Base-by-base conservation (phyloP, 2,888 invertebrate genomes). In the Chromoteleia sp. region DNA sequence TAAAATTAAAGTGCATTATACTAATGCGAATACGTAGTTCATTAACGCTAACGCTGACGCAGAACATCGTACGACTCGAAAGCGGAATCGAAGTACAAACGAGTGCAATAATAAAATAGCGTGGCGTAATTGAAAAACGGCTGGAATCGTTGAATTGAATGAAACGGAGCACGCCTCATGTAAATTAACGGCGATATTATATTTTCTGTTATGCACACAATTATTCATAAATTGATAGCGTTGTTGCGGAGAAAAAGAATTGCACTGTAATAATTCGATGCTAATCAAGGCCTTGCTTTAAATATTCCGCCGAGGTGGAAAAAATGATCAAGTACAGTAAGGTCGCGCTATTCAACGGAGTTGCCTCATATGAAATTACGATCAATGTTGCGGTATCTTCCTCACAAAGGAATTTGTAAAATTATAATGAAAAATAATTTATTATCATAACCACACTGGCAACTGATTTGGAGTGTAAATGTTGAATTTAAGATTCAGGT, bases 141-240 rank as follows among this genome's bases (percentile, higher is more conserved):
- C 5, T 21, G 74, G 45, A 75, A 50, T 56, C 50, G 58, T 56
- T 74, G 74, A 74, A 67, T 67, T 67, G 67, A 67, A 67, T 50
- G 30, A 50, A 58, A 75, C 50, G 54, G 39, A 67, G 3, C 8
- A 8, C 19, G 45, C 17, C 17, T 56, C 58, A 74, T 65, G 74
- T 74, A 75, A 67, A 76, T 75, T 61, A 43, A 45, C 12, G 15
- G 41, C 48, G 41, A 50, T 58, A 65, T 65, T 67, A 29, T 71
- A 14, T 41, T 63, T 54, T 45, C 56, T 45, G 73, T 63, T 61
- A 74, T 63, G 25, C 63, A 50, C 39, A 67, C 67, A 54, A 68
- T 68, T 68, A 76, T 76, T 76, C 61, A 76, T 68, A 68, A 68
- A 68, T 76, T 76, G 76, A 76, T 76, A 33, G 59, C 30, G 73